Evolutionary conservation across 1,140 invertebrate species (phyloP), one percentile per base, ranked within the genome.

Genomic region (Contarinia nasturtii): DNA sequence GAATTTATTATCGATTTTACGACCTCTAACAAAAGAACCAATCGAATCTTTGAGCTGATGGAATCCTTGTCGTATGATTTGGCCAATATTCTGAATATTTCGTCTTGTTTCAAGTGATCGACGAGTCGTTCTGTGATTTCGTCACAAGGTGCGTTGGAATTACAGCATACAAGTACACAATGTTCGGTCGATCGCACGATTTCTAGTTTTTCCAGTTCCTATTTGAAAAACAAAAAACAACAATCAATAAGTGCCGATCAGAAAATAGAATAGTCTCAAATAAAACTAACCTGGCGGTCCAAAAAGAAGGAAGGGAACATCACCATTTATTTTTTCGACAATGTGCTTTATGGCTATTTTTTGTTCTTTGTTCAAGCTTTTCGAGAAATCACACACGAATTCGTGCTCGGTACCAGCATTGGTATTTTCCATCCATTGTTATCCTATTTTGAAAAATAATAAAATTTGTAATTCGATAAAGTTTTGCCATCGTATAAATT

Each of bases 131-230:
- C 56, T 0, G 75, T 68, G 15, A 84, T 66, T 43, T 82, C 70
- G 69, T 87, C 82, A 19, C 79, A 80, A 38, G 82, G 82, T 52
- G 77, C 74, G 63, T 88, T 87, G 0, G 82, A 85, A 10, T 80
- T 77, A 5, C 82, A 69, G 50, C 76, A 74, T 17, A 84, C 70
- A 17, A 88, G 60, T 41, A 86, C 68, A 65, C 60, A 8, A 66
- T 65, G 2, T 65, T 56, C 7, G 68, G 64, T 52, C 48, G 61
- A 44, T 34, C 55, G 47, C 49, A 65, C 52, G 51, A 72, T 55
- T 66, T 67, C 81, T 69, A 18, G 82, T 86, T 65, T 87, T 87
- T 0, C 84, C 84, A 2, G 82, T 86, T 2, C 82, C 83, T 37
- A 83, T 83, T 33, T 82, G 82, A 2, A 83, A 82, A 64, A 81